Base-by-base conservation (phyloP, 2,888 invertebrate species). In the Latrodectus hesperus region DNA sequence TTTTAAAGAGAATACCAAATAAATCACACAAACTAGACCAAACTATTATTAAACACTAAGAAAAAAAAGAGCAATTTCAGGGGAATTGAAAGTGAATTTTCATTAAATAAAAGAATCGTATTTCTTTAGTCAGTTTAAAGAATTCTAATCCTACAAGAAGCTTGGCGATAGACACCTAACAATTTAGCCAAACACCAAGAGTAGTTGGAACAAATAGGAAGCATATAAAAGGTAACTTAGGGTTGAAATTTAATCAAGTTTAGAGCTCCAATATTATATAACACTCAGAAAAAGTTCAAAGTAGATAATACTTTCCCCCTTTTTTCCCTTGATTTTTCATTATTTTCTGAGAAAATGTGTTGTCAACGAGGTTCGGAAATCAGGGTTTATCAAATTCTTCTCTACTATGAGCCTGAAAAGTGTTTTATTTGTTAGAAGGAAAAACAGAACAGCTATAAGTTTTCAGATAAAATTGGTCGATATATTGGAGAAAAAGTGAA, bases 161-260 rank as follows among this genome's bases (percentile, higher is more conserved):
- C 38, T 38, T 38, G 38, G 38, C 38, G 38, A 38, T 38, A 38
- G 1, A 38, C 38, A 38, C 38, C 38, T 38, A 38, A 38, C 38
- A 38, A 38, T 38, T 38, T 38, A 38, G 4, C 38, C 38, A 38
- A 38, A 38, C 38, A 38, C 38, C 38, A 38, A 38, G 2, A 38
- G 38, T 38, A 38, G 38, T 38, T 38, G 38, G 38, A 38, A 38
- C n/a, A 60, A 60, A 60, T 60, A 60, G 6, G 38, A 77, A 53
- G 17, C 22, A 72, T 17, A 17, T 60, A 26, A 12, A 26, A 65
- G 65, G 73, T 22, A 52, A 73, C 80, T 65, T 26, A 52, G 65
- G 80, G 64, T 64, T 22, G 72, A n/a, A 72, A 80, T 65, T 65
- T 26, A 64, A 72, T 80, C 80, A 80, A 80, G 80, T 80, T 80